These are phyloP conservation scores for Nymphalis c-album DNA, from an alignment of 2,888 invertebrate species.

Conservation along the genomic window DNA sequence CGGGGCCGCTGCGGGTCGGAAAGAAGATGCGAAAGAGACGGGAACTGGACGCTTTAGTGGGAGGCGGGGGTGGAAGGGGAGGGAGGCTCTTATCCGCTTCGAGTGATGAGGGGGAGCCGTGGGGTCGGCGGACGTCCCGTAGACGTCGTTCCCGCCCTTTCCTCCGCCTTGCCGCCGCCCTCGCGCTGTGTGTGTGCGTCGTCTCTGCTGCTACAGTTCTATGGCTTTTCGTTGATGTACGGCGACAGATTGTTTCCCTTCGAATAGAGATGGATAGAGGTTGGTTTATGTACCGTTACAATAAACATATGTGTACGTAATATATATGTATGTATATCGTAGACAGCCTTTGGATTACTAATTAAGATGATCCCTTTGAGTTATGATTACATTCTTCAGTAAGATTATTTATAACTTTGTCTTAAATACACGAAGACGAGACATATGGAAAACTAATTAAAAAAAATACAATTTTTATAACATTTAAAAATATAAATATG, in stretches of 20 bases:
- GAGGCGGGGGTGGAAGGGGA: slow-evolving; percentile 74
- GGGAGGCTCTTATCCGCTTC: slow-evolving; percentile 84
- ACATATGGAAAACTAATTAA: no score
- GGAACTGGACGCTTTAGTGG: slow-evolving; percentile 87
- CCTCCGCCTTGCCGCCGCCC: slow-evolving; percentile 81
- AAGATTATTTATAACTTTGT: no score
- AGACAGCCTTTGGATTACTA: not conserved
- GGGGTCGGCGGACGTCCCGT: slow-evolving; percentile 64
- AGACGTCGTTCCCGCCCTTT: slow-evolving; percentile 76
- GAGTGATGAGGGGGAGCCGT: slow-evolving; percentile 80
- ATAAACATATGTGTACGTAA: not conserved
- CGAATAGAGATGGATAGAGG: slow-evolving; percentile 85
- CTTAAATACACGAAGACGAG: no score
- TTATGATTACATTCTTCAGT: not conserved
- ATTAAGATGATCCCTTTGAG: not conserved
- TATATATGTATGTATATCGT: not conserved
- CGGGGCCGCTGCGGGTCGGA: slow-evolving; percentile 84
- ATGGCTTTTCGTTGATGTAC: slow-evolving; percentile 85
- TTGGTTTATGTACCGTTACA: slow-evolving; percentile 51
- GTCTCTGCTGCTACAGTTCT: slow-evolving; percentile 84
- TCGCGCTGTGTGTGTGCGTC: slow-evolving; percentile 83
- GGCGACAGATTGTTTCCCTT: slow-evolving; percentile 84
- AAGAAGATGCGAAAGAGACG: slow-evolving; percentile 90
- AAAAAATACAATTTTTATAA: no score
- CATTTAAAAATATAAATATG: no score